Base-by-base conservation (phyloP, 2,888 invertebrate genomes). In the Frankliniella fusca region DNA sequence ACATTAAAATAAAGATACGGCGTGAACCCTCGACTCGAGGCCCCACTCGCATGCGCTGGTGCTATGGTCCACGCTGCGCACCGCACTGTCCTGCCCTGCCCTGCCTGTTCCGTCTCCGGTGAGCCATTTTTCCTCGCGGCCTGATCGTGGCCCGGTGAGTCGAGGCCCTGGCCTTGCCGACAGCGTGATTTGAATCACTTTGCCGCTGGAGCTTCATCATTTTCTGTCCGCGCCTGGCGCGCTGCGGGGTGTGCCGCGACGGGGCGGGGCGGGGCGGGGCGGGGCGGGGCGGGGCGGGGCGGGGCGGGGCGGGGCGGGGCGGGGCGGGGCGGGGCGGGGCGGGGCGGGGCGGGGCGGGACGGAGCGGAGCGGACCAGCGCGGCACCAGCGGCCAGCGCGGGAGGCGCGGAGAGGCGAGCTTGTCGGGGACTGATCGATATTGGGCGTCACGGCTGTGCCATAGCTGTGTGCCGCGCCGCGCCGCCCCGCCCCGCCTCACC, bases 381-480 rank as follows among this genome's bases (percentile, higher is more conserved):
- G 20, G 61, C 88, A 89, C 89, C 89, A 89, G 86, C 87, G 89
- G 82, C 81, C 28, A 88, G 88, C 89, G 89, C 89, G 89, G 86
- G 87, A 86, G 86, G 86, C 89, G 89, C 90, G 89, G 88, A 87
- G 88, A 86, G 86, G 85, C 89, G 89, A 90, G 90, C 90, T 90
- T 90, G 90, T 90, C 90, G 90, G 90, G 90, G 91, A 90, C 90
- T 61, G 61, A 61, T 61, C 61, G 61, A 61, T 61, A 61, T 10
- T 61, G 61, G n/a, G 83, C 83, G 82, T 27, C 49, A 48, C 76
- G 23, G 84, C 81, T 88, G 87, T 88, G 88, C 87, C 89, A 88
- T 89, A 89, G 89, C 38, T 38, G 38, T 38, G 54, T 18, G 15
- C 15, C 54, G 18, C 15, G 5, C 12, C 15, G 54, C 54, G 5